A percentile compares a stretch with the other conserved stretches of the same genome.
Conservation (phyloP, 2,113 vertebrate species). For the Melanocharis versteri region DNA sequence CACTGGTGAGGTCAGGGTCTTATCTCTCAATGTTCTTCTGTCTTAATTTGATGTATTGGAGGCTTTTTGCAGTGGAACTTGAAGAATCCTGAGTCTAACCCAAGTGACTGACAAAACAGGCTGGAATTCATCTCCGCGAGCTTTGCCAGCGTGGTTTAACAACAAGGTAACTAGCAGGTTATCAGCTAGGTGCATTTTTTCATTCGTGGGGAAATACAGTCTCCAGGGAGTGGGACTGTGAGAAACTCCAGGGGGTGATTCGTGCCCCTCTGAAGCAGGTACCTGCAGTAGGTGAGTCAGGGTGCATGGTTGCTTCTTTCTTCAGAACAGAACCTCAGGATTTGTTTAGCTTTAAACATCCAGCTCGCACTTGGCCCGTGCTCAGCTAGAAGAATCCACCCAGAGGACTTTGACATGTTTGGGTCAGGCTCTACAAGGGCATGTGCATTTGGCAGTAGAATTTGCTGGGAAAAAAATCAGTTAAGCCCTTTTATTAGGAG, state of each 20-base stretch:
- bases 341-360: not conserved
- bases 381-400: not conserved
- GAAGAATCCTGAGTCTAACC: not conserved
- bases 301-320: not conserved
- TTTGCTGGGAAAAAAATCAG: not conserved
- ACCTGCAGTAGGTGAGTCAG: not conserved
- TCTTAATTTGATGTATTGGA: not conserved
- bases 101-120: not conserved
- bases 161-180: not conserved
- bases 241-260: not conserved
- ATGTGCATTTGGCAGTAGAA: not conserved
- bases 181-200: not conserved
- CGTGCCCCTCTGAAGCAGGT: not conserved
- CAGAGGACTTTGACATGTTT: not conserved
- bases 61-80: not conserved
- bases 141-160: not conserved
- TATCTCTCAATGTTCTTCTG: not conserved
- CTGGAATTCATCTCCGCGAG: not conserved
- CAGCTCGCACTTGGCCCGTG: rapidly evolving
- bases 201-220: not conserved
- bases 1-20: not conserved
- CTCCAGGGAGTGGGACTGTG: not conserved
- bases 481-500: not conserved
- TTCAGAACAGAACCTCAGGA: not conserved
- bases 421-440: not conserved